These are phyloP conservation scores for Lasioglossum morio DNA, from an alignment of 2,888 invertebrate genomes.

Conservation along the genomic window DNA sequence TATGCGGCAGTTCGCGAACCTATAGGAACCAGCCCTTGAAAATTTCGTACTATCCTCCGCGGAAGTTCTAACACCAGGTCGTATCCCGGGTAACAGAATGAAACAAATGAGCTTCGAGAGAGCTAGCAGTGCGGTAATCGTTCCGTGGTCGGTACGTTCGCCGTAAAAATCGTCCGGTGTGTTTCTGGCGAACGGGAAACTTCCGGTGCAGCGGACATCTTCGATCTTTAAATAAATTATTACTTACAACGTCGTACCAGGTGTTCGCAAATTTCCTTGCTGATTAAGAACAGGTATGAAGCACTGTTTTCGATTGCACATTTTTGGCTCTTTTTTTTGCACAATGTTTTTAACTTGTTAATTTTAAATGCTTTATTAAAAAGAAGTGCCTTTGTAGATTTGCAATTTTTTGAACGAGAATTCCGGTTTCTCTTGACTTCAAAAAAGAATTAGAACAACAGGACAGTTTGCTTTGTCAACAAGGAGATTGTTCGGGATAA, in stretches of 20 bases:
- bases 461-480: background rate
- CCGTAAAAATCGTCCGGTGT: slow-evolving; percentile 23
- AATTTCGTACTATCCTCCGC: slow-evolving; percentile 45
- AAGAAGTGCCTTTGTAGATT: background rate
- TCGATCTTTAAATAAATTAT: background rate
- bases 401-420: background rate
- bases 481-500: background rate
- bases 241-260: background rate
- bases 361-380: too few species aligned
- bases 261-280: background rate
- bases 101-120: slow-evolving; percentile 72
- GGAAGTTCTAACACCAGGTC: slow-evolving; percentile 62
- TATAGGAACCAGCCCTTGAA: slow-evolving; percentile 62
- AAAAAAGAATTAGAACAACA: background rate
- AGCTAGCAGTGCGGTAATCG: slow-evolving; percentile 68
- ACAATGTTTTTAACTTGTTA: too few species aligned
- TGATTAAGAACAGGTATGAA: background rate
- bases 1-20: slow-evolving; percentile 27
- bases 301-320: background rate
- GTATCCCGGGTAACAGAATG: slow-evolving; percentile 74
- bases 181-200: background rate
- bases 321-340: too few species aligned
- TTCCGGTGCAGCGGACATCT: background rate
- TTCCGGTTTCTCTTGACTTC: background rate
- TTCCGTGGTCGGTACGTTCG: slow-evolving; percentile 63